Evolutionary conservation across 2,888 invertebrate genomes (phyloP), one percentile per base, ranked within the genome.

Genomic region (Eristalinus sepulchralis): DNA sequence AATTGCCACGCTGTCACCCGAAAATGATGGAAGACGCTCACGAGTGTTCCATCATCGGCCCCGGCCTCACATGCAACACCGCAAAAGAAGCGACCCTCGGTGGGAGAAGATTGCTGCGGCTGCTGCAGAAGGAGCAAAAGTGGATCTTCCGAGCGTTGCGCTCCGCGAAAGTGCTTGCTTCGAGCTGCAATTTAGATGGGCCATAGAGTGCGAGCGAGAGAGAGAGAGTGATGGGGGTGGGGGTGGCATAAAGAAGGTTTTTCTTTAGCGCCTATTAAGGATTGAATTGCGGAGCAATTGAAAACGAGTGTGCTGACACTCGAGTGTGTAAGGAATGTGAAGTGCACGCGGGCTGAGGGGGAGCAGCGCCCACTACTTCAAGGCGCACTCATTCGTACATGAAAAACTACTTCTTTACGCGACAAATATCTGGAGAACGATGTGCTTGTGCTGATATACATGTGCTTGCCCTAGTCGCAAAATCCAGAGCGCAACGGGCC

Each of bases 211-310:
- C 39, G 34, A 84, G 9, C 1, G 17, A 55, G 34, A 84, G 53
- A 39, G 66, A 71, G 22, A 13, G 31, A 59, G 55, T 22, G 53
- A 34, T 13, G 24, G 47, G 31, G 20, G 47, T 20, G 55, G n/a
- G 39, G 39, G 13, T 6, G n/a, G 20, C 71, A 73, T 72, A 81
- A n/a, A 85, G 76, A 59, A 70, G 72, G 64, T 31, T 63, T 82
- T 64, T 72, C 76, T 77, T 72, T 57, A 39, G 39, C 76, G 63
- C 82, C 73, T 78, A 66, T 86, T 86, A 83, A 66, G 70, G 70
- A 83, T 63, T 47, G 71, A 75, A 86, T 83, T 79, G 83, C 66
- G 75, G 78, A 83, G 86, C 79, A 86, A 78, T 83, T 83, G 71
- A 83, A 79, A 83, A 62, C 75, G 75, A 86, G 78, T 86, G 78